A percentile compares a stretch with the other conserved stretches of the same genome.
Conservation (phyloP, 2,113 vertebrate species). For the Parus major region DNA sequence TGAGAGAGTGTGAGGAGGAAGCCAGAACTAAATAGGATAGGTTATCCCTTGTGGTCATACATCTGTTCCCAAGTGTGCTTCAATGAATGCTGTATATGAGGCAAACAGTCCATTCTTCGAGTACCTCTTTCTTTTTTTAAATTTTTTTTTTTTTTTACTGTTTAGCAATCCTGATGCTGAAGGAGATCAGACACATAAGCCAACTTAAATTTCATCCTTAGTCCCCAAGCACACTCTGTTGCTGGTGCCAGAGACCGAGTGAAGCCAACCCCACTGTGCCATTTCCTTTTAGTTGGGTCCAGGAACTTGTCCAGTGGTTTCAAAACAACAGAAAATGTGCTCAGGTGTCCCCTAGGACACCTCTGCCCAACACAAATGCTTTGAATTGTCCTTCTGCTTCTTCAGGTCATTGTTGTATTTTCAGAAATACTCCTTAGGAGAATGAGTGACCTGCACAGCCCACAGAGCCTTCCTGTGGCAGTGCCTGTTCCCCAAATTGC, state of each 20-base stretch:
- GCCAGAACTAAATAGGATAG: neutral
- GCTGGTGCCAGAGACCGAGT: neutral
- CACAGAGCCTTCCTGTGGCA: neutral
- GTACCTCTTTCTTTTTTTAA: neutral
- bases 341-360: neutral
- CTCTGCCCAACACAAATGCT: neutral
- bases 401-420: neutral
- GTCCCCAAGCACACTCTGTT: neutral
- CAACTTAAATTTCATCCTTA: neutral
- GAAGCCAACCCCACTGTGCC: neutral
- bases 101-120: neutral
- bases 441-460: neutral
- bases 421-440: neutral
- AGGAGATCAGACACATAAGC: neutral
- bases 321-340: neutral
- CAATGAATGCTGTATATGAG: neutral
- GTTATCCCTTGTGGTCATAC: neutral
- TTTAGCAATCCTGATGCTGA: neutral
- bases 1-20: neutral
- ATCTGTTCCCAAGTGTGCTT: neutral
- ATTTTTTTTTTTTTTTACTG: neutral
- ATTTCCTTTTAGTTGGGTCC: neutral
- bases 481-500: fast-evolving
- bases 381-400: neutral
- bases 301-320: neutral